Evolutionary conservation across 2,797 vertebrate genomes (phyloP), one percentile per base, ranked within the genome.

Genomic region (Pempheris klunzingeri): DNA sequence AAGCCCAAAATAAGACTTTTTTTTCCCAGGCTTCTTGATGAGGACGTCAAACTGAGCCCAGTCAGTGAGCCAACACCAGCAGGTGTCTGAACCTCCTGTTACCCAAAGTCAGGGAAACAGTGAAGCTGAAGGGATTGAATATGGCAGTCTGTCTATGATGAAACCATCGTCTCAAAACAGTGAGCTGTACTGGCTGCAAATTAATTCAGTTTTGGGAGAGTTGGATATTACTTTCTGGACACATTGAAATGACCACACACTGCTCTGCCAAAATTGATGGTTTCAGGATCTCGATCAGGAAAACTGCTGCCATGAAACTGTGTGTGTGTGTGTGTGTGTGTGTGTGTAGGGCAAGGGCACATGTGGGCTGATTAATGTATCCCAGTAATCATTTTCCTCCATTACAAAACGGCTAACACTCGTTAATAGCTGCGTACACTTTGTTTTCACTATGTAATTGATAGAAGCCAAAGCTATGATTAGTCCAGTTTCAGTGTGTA

Each of bases 41-140:
- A 30, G 7, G 18, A 52, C 0, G 7, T 47, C 20, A 69, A 59
- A 64, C 46, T 57, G 55, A 71, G 15, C 44, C 13, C 43, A 65
- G 64, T 61, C 63, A 67, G 52, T 70, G 66, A 72, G 49, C 39
- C 24, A 34, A 70, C 50, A 61, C 36, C 74, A 74, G 76, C 65
- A 77, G 73, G 70, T 80, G 78, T 71, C 62, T 67, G 15, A 75
- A 61, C 64, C 53, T 80, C 58, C 71, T 79, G 72, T 71, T 75
- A 20, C 47, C 1, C 11, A 64, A 64, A 74, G 54, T 57, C 59
- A 57, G 54, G 43, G 63, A 69, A 62, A 68, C 54, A 18, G 60
- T 41, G 15, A 59, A 50, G 47, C 62, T 71, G 26, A 61, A 63
- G n/a, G 60, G 64, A 50, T 7, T 36, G 32, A 59, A 72, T 59